Base-by-base conservation (phyloP, 2,797 vertebrate species). In the Poeciliopsis gracilis region DNA sequence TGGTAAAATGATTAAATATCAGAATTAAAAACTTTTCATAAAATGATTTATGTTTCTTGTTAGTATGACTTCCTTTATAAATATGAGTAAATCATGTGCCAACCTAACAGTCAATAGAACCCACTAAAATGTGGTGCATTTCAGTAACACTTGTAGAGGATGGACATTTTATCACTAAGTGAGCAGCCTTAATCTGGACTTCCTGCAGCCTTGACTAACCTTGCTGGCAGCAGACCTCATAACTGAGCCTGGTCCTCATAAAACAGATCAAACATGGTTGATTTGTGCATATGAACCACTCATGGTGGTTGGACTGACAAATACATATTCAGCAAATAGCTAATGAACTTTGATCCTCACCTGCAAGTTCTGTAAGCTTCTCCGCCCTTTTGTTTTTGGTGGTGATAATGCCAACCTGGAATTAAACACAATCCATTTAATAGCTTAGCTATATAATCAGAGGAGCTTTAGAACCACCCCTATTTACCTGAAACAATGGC, bases 321-420 rank as follows among this genome's bases (percentile, higher is more conserved):
- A 43, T 25, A 12, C 36, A 13, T n/a, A 9, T 36, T 38, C 61
- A 18, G 61, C 61, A 63, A 7, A 36, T 18, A 8, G 8, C 18
- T 30, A 23, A 53, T 38, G 11, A 25, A 33, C 1, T 53, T 5
- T 47, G 69, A 36, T 49, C 1, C 91, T 89, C 93, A 98, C 98
- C 98, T 96, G 97, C 95, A 77, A 99, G 96, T 75, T 99, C 98
- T 1, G 98, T 98, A 89, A 99, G 94, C 90, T 98, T 99, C 93
- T 99, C 98, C 1, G 98, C 98, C 91, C 98, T 93, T 93, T 99
- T 99, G 90, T 96, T 97, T 93, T 97, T 99, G 1, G 98, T 99
- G 82, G 97, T 94, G 92, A 99, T 97, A 71, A 99, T 94, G 46
- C 98, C 98, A 77, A 99, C 93, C 98, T 99, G 89, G 49, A 77